phyloP scores from a whole-genome alignment of 2,113 vertebrate genomes.

The Pseudonaja textilis region DNA sequence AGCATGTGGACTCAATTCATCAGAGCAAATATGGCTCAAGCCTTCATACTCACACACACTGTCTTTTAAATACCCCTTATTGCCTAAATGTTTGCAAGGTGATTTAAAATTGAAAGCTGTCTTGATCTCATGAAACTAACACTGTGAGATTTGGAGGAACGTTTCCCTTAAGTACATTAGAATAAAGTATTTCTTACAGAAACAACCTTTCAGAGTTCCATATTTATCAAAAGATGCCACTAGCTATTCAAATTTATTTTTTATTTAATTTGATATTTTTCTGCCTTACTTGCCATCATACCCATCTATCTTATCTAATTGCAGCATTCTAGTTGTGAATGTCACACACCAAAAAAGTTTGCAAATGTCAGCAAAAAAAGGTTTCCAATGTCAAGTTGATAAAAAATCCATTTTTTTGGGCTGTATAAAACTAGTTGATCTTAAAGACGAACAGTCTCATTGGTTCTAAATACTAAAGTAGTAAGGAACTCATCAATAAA shows the following conservation, averaged over 20 bases:
- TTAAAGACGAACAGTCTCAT: neutral
- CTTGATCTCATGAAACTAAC: neutral
- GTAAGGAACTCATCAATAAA: neutral
- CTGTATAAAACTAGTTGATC: neutral
- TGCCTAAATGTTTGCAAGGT: neutral
- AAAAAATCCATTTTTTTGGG: neutral
- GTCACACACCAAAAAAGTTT: neutral
- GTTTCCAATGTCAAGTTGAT: neutral
- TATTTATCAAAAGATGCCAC: neutral
- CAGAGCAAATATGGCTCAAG: conserved; percentile 49
- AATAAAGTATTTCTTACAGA: neutral
- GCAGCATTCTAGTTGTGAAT: neutral
- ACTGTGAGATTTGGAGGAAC: neutral
- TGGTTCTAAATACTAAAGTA: neutral
- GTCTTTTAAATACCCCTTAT: conserved; percentile 24
- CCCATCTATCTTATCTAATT: neutral
- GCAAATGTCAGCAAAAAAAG: neutral
- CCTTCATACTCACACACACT: neutral
- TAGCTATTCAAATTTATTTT: neutral
- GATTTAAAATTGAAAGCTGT: neutral
- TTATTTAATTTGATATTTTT: neutral
- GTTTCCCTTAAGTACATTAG: neutral
- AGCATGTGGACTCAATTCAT: conserved; percentile 48
- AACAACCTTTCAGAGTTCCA: neutral
- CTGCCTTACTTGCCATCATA: neutral